These are phyloP conservation scores for Gorsachius magnificus DNA, from an alignment of 2,797 vertebrate species.

Conservation along the genomic window DNA sequence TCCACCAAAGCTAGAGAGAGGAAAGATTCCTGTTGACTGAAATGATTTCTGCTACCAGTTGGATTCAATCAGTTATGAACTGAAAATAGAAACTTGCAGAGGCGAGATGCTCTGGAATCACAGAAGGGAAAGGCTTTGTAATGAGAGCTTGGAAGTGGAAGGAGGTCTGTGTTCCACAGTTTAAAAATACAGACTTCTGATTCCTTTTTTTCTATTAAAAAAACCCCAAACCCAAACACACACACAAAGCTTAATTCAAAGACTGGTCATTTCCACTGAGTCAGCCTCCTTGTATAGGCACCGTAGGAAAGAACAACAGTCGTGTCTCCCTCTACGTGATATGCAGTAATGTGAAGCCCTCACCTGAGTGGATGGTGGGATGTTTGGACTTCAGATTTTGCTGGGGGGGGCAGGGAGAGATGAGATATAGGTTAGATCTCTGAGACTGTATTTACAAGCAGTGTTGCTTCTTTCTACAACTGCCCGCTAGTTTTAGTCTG, in stretches of 20 bases:
- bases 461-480: background rate
- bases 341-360: background rate
- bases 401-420: background rate
- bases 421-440: background rate
- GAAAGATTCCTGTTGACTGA: background rate
- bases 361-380: background rate
- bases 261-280: background rate
- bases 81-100: constrained; percentile 3
- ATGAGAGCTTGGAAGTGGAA: constrained; percentile 18
- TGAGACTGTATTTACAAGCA: background rate
- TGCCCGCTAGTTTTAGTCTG: background rate
- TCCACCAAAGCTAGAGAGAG: background rate
- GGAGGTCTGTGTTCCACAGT: background rate
- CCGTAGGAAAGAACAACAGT: background rate
- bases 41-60: background rate
- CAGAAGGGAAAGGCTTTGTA: constrained; percentile 2
- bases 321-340: background rate
- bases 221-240: background rate
- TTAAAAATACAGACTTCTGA: constrained; percentile 1
- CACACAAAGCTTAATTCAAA: background rate
- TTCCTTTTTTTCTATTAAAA: background rate
- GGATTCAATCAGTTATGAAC: background rate
- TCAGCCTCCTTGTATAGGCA: background rate
- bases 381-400: background rate
- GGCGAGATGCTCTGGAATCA: background rate